Evolutionary conservation across 2,888 invertebrate genomes (phyloP), one percentile per base, ranked within the genome.

Genomic region (Acronicta alni): DNA sequence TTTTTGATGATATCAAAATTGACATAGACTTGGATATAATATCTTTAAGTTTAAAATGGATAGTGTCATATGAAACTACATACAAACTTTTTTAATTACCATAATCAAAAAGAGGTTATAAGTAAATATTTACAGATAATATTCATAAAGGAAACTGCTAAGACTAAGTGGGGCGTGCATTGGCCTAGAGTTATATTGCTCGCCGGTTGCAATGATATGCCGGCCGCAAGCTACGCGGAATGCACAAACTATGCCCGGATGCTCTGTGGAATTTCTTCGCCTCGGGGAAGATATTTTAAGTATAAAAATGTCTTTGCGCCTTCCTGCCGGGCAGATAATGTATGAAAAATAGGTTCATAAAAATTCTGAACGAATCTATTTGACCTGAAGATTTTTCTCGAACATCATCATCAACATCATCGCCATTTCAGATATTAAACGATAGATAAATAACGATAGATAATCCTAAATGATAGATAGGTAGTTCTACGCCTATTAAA

Each of bases 231-330:
- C 79, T 74, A 72, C 75, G 73, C 68, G 84, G 86, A 83, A 87
- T 87, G 81, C 81, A 81, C 81, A 72, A 84, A 83, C 85, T 85
- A 86, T 85, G 82, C 79, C 73, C 76, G 80, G 84, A 82, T 80
- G 82, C 76, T 80, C 69, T 44, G 44, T 26, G 79, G 82, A 83
- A 84, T 87, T 78, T 83, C 83, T 79, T 78, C 81, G 81, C 77
- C 77, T 76, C 63, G 55, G 60, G 67, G 60, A 72, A 79, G 79
- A 85, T 86, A 85, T 86, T 86, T 84, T 81, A 81, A 84, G 71
- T 74, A 79, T 81, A 82, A 85, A 84, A 86, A 83, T 80, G 70
- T 83, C 81, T 77, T 79, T 74, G 64, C 39, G 45, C 69, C 74
- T 77, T 78, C 54, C 64, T 67, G 60, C 55, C 16, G 48, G 55